Conservation (phyloP, 2,113 vertebrate species). For the Pandion haliaetus region DNA sequence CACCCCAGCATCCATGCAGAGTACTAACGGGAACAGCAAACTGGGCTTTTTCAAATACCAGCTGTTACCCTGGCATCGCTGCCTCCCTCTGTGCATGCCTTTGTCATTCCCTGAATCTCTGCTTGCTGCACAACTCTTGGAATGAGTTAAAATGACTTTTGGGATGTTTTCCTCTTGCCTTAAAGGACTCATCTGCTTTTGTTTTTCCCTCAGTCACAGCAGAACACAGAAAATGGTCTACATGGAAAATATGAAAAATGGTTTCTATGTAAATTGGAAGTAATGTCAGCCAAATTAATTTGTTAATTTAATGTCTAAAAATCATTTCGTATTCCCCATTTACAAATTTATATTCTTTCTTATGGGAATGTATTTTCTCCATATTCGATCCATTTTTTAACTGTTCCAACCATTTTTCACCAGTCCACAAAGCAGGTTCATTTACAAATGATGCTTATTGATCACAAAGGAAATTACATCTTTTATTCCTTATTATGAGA, state of each 20-base stretch:
- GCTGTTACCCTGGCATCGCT: slow-evolving; percentile 16
- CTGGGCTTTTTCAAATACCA: slow-evolving; percentile 23
- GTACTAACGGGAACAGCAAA: neutral
- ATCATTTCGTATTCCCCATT: neutral
- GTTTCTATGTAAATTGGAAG: slow-evolving; percentile 27
- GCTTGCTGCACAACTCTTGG: neutral
- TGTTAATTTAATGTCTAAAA: slow-evolving; percentile 30
- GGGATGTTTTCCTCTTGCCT: slow-evolving; percentile 31
- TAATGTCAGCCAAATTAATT: slow-evolving; percentile 34
- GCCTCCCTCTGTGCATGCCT: neutral
- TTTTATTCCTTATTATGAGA: neutral
- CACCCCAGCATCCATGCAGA: neutral
- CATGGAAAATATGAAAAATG: neutral
- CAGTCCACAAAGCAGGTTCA: neutral
- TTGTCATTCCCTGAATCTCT: slow-evolving; percentile 27
- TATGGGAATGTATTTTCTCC: neutral
- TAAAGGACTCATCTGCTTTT: slow-evolving; percentile 37
- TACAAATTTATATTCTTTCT: slow-evolving; percentile 2
- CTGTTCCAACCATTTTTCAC: neutral
- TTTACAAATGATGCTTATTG: slow-evolving; percentile 17
- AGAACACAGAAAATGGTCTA: neutral
- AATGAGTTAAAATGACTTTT: slow-evolving; percentile 22
- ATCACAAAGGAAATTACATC: neutral
- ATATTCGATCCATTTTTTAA: neutral
- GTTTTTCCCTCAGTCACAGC: slow-evolving; percentile 11